A percentile compares a stretch with the other conserved stretches of the same genome.
phyloP scores from a whole-genome alignment of 2,797 vertebrate species.

The Cryptoprocta ferox region DNA sequence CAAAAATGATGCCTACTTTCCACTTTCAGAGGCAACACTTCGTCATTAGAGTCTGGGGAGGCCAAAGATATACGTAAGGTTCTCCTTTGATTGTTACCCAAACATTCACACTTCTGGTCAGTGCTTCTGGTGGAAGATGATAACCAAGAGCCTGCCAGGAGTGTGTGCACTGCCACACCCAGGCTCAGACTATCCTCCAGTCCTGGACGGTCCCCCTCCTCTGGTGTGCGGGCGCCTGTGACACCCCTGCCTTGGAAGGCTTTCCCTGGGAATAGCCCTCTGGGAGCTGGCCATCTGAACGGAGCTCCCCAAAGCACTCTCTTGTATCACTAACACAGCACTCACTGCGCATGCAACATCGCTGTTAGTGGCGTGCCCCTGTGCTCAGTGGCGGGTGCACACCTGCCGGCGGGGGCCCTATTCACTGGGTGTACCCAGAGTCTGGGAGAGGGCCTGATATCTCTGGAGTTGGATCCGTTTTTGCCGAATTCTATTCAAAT shows the following conservation, averaged over 20 bases:
- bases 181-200: neutral
- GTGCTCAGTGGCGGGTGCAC: neutral
- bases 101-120: neutral
- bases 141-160: no score
- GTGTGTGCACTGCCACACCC: neutral
- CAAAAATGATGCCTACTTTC: neutral
- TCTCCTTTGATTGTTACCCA: neutral
- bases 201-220: neutral
- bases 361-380: neutral
- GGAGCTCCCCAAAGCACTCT: neutral
- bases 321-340: neutral
- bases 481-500: neutral
- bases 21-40: neutral
- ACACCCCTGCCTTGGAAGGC: neutral
- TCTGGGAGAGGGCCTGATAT: neutral
- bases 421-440: neutral
- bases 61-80: neutral
- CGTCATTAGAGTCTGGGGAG: neutral
- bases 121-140: neutral
- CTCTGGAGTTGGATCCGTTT: neutral
- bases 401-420: neutral
- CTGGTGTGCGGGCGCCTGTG: neutral
- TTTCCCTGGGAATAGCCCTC: neutral
- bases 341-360: neutral
- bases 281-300: neutral